Evolutionary conservation across 2,113 vertebrate genomes (phyloP), one percentile per base, ranked within the genome.

Genomic region (Carassius carassius): DNA sequence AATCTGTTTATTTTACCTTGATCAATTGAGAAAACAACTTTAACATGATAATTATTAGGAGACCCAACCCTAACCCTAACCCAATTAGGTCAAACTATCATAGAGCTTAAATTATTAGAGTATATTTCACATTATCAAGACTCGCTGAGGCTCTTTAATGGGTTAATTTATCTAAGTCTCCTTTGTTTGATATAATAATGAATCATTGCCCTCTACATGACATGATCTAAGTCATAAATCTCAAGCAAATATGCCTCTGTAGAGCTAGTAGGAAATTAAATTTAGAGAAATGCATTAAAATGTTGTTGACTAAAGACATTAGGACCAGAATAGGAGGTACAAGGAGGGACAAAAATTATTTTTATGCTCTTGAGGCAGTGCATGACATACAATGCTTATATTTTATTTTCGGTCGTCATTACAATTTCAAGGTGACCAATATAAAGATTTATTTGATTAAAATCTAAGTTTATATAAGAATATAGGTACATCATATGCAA

Each of bases 131-230:
- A 54, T 69, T 54, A 81, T 54, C 79, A 69, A 81, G 62, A 67
- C 41, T 49, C 16, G 44, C 17, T 49, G 62, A 81, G 62, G 56
- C 16, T 47, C 60, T 37, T 67, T 80, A 65, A 83, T 84, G 32
- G 32, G 32, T 73, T 74, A 37, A 84, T 81, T 44, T 54, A 87
- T 84, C 44, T 11, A 13, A 49, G 65, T 44, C 47, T 32, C 32
- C 23, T 81, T 76, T 65, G 67, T 84, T 87, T 62, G 77, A 86
- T 82, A 74, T 56, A 72, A 83, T 56, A 81, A 81, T 84, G 5
- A 25, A 80, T 84, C 72, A 84, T 62, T 75, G 82, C 65, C 81
- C 44, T 60, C 84, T 70, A 56, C 41, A 54, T 51, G 56, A 51
- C 78, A 74, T 29, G 60, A 41, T 78, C 47, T 73, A 25, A 44